Percentiles rank a stretch among this genome's conserved stretches.
Conservation (phyloP, 2,888 invertebrate species). For the Oscheius sp. region DNA sequence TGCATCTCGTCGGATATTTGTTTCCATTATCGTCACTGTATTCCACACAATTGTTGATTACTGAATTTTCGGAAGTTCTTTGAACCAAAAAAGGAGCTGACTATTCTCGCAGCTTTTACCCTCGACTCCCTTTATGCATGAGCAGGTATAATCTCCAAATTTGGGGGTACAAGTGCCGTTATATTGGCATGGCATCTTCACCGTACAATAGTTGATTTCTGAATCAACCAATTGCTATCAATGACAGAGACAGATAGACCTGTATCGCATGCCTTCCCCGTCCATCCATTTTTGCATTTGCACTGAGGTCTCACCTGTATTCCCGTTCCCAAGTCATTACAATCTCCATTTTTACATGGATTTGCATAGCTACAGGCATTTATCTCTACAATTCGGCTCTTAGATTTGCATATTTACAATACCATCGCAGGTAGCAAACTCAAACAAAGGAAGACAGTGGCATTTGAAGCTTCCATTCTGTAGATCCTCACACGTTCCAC, state of each 20-base stretch:
- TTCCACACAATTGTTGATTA: background rate
- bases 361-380: background rate
- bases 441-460: background rate
- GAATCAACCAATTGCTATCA: background rate
- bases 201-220: constrained; percentile 38
- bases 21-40: background rate
- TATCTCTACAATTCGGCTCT: background rate
- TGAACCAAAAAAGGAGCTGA: background rate
- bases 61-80: background rate
- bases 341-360: background rate
- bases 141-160: constrained; percentile 36
- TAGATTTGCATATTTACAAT: too few species aligned
- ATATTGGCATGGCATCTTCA: constrained; percentile 36
- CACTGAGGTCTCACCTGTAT: background rate
- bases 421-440: background rate
- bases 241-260: background rate
- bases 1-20: background rate
- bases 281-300: background rate
- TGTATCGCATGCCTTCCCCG: background rate
- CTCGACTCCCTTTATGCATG: constrained; percentile 23
- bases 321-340: background rate
- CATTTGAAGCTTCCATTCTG: background rate
- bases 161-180: constrained; percentile 12
- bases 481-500: background rate
- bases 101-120: constrained; percentile 12